Evolutionary conservation across 2,888 invertebrate genomes (phyloP), one percentile per base, ranked within the genome.

Genomic region (Elegia similella): DNA sequence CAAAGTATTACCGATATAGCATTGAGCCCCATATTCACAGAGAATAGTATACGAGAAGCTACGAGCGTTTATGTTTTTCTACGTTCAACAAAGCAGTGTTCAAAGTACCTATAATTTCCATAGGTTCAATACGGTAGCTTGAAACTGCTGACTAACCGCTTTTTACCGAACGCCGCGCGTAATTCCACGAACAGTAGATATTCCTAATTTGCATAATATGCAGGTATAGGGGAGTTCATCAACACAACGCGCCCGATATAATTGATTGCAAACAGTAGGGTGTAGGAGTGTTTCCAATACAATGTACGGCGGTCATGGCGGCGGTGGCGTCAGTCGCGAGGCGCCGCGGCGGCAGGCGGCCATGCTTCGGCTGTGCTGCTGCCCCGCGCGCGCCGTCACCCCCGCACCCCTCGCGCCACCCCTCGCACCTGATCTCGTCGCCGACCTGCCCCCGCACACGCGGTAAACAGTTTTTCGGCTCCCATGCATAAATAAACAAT

Each of bases 401-500:
- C 75, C 76, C 68, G 62, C 75, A 12, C 15, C n/a, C 30, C 63
- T 68, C 62, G 62, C 75, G 50, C 65, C 68, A 47, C 65, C 74
- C 60, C 79, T 78, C 65, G 70, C 79, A 47, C 86, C 81, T 72
- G 88, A 88, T 81, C 82, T 88, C 73, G 89, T 88, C 68, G 87
- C 84, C 66, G 86, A 86, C 76, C 78, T 88, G 60, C 88, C 89
- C 60, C 68, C 77, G 57, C 84, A 81, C 76, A 80, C 87, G 70
- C 83, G 89, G 89, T 88, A 89, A 79, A 66, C 64, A 56, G 56
- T 56, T 56, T 57, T 52, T 59, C 58, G 48, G 44, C 29, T 55
- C 44, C 60, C 62, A 52, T 34, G 64, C 63, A 62, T 59, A 57
- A 63, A 65, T 60, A 64, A 63, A 62, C 47, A 48, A 48, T 30